phyloP scores from a whole-genome alignment of 2,888 invertebrate genomes.

The Drosophila anomalata region DNA sequence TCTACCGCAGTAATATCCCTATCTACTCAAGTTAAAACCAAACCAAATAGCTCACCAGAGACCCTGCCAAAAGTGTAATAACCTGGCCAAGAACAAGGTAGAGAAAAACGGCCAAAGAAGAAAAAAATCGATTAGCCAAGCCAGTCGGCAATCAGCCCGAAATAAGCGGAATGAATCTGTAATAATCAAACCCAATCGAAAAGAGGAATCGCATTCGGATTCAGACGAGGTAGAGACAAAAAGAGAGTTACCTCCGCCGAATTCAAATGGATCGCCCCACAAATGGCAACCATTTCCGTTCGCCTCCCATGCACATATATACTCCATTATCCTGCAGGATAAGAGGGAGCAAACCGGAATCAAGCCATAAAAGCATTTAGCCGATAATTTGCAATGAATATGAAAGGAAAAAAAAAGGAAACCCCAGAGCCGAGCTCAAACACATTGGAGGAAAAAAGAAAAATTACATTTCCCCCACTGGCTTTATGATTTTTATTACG shows the following conservation, averaged over 20 bases:
- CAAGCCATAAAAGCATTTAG: constrained; percentile 60
- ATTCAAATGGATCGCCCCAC: constrained; percentile 36
- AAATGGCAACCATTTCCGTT: constrained; percentile 41
- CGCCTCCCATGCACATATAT: background rate
- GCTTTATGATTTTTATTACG: constrained; percentile 40
- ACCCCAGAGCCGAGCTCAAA: constrained; percentile 7
- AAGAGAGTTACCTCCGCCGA: constrained; percentile 26
- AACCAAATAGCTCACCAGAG: background rate
- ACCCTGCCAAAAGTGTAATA: constrained; percentile 17
- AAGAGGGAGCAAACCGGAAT: constrained; percentile 13
- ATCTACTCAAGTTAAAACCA: constrained; percentile 14
- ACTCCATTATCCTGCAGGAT: constrained; percentile 17
- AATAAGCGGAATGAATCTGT: constrained; percentile 44
- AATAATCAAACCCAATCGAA: constrained; percentile 39
- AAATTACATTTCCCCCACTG: constrained; percentile 26
- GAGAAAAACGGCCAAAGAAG: background rate
- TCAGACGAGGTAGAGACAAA: background rate
- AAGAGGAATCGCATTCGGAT: constrained; percentile 3
- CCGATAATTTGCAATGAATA: constrained; percentile 72
- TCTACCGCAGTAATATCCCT: too few relatives aligned
- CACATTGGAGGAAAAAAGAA: constrained; percentile 16
- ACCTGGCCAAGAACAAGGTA: constrained; percentile 17
- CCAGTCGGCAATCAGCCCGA: constrained; percentile 28
- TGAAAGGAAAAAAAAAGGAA: constrained; percentile 40
- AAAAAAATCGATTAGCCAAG: constrained; percentile 37